phyloP scores from a whole-genome alignment of 2,797 vertebrate species.

The Pterois miles region DNA sequence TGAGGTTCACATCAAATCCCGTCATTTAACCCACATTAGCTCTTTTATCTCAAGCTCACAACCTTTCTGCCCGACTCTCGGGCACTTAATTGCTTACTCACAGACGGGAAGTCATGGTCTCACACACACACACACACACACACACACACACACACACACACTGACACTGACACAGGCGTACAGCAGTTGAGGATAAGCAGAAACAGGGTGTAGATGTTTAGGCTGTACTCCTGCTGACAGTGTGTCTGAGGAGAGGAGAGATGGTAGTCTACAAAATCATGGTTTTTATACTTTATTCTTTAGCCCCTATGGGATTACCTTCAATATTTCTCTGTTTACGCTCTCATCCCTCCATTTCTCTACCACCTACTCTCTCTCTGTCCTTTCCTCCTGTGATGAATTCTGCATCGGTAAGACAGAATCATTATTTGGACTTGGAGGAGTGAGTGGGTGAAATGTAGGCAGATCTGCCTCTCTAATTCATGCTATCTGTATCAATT shows the following conservation, averaged over 20 bases:
- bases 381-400: constrained; percentile 34
- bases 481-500: constrained; percentile 58
- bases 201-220: constrained; percentile 40
- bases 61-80: constrained; percentile 17
- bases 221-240: constrained; percentile 51
- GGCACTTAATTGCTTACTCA: constrained; percentile 28
- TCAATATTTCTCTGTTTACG: constrained; percentile 30
- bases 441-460: constrained; percentile 30
- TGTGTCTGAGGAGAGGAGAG: constrained; percentile 30
- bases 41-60: constrained; percentile 10
- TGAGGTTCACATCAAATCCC: constrained; percentile 30
- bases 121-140: constrained; percentile 8
- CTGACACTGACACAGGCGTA: not conserved
- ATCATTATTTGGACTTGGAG: constrained; percentile 55
- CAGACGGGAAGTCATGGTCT: constrained; percentile 9
- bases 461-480: constrained; percentile 51
- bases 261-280: constrained; percentile 1
- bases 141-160: constrained; percentile 10
- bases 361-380: constrained; percentile 7
- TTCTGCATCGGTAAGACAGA: constrained; percentile 28
- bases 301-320: constrained; percentile 13
- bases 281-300: constrained; percentile 18
- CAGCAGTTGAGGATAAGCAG: constrained; percentile 49
- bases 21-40: constrained; percentile 51
- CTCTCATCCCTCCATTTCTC: constrained; percentile 7